phyloP scores from a whole-genome alignment of 2,797 vertebrate species.

The Falco novaeseelandiae region DNA sequence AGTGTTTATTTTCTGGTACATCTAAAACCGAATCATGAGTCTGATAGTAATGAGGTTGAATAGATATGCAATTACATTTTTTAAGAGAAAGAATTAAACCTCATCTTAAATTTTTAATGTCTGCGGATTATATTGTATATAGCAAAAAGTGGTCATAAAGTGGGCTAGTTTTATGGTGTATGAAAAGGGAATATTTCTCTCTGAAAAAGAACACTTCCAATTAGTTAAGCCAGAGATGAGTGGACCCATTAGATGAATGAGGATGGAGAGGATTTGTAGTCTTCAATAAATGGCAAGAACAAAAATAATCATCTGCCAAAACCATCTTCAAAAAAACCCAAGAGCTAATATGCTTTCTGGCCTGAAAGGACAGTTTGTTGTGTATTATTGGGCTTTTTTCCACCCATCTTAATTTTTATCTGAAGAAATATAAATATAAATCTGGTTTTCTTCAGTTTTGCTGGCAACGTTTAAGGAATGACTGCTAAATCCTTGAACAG shows the following conservation, averaged over 20 bases:
- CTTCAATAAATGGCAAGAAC: not conserved
- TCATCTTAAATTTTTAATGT: conserved; percentile 12
- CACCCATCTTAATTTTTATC: not conserved
- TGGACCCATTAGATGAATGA: not conserved
- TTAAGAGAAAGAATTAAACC: conserved; percentile 9
- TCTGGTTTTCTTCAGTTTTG: not conserved
- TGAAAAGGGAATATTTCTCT: not conserved
- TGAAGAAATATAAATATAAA: not conserved
- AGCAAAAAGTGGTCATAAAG: not conserved
- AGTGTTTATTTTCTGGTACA: not conserved
- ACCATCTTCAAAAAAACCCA: not conserved
- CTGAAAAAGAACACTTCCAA: not conserved
- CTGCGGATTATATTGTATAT: not conserved
- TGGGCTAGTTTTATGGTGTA: not conserved
- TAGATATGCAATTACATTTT: not conserved
- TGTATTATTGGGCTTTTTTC: not conserved
- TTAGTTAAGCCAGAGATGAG: not conserved
- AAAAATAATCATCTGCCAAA: not conserved
- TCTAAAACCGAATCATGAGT: not conserved
- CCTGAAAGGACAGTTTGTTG: not conserved
- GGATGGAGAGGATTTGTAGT: not conserved
- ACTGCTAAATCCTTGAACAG: not conserved
- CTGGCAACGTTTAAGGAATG: not conserved
- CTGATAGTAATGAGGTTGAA: not conserved
- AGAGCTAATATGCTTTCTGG: not conserved